These are phyloP conservation scores for Isichthys henryi DNA, from an alignment of 2,113 vertebrate genomes.

Conservation along the genomic window DNA sequence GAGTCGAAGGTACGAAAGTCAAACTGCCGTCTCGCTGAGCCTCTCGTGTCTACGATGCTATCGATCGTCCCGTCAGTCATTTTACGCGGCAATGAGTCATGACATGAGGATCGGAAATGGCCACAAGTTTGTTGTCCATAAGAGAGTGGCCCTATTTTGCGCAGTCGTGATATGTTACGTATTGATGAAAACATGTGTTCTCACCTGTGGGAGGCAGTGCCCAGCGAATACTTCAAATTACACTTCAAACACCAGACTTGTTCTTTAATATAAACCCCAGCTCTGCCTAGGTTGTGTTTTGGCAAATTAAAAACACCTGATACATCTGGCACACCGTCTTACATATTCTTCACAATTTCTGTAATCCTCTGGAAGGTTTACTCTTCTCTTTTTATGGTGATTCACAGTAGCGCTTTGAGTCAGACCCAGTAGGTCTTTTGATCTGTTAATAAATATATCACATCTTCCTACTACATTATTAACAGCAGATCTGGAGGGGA, in stretches of 20 bases:
- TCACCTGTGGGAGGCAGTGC: background rate
- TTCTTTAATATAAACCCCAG: background rate
- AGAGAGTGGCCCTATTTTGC: background rate
- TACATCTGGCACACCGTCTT: background rate
- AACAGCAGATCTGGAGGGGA: background rate
- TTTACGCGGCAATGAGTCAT: background rate
- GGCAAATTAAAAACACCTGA: background rate
- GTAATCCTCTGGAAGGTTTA: background rate
- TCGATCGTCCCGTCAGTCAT: background rate
- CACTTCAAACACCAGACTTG: background rate
- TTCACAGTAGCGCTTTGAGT: background rate
- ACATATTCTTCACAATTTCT: background rate
- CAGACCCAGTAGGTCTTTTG: background rate
- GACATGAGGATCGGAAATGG: background rate
- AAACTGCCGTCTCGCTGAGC: background rate
- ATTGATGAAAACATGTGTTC: background rate
- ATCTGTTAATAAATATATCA: background rate
- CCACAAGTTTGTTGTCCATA: background rate
- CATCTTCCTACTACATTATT: slow-evolving; percentile 10
- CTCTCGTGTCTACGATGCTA: background rate
- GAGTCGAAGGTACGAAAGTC: slow-evolving; percentile 49
- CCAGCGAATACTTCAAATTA: background rate
- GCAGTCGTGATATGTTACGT: background rate
- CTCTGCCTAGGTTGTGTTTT: background rate
- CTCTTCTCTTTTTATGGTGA: background rate